Conservation (phyloP, 2,113 vertebrate species). For the Arvicanthis niloticus region DNA sequence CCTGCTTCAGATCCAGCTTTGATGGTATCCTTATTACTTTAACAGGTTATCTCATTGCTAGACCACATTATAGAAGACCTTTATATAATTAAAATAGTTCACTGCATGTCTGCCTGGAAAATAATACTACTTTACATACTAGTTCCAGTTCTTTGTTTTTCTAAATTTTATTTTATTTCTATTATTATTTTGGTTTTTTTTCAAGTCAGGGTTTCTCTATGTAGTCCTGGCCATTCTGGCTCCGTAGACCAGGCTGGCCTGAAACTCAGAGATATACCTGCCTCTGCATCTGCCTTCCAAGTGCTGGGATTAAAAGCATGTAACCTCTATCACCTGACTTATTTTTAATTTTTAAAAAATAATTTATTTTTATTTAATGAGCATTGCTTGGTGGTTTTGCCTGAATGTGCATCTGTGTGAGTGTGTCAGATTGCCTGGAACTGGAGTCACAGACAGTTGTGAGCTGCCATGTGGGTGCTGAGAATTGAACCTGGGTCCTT, state of each 20-base stretch:
- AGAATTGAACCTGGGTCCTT: neutral
- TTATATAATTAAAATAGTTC: neutral
- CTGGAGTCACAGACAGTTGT: neutral
- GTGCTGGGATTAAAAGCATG: neutral
- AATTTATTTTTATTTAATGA: neutral
- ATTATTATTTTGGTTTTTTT: neutral
- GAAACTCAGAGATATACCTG: too few relatives aligned
- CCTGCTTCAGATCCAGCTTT: neutral
- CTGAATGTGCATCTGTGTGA: neutral
- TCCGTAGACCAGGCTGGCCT: too few relatives aligned
- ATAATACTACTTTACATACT: too few relatives aligned
- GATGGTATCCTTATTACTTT: neutral
- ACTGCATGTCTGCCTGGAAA: neutral
- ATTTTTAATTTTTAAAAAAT: neutral
- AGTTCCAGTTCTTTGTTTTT: neutral
- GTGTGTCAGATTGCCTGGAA: neutral
- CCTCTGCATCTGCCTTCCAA: too few relatives aligned
- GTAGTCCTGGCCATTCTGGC: too few relatives aligned
- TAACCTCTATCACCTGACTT: neutral
- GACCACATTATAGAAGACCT: neutral
- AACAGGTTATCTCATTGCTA: too few relatives aligned
- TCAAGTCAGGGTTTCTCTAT: neutral
- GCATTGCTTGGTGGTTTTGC: neutral
- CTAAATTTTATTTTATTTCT: neutral
- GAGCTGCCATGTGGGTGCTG: neutral